These are phyloP conservation scores for Ranitomeya variabilis DNA, from an alignment of 2,113 vertebrate species.

Conservation along the genomic window DNA sequence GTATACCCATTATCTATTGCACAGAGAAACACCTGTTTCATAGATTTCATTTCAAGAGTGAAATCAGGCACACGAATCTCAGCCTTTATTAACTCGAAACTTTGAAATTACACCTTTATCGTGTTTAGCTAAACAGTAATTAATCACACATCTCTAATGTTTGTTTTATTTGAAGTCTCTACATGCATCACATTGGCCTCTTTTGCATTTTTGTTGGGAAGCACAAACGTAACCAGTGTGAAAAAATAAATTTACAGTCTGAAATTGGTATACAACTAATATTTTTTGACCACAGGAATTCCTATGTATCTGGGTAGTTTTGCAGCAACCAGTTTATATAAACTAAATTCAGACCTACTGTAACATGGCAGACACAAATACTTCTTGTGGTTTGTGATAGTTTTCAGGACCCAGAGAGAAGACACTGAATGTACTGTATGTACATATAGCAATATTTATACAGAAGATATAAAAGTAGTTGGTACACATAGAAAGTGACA, in stretches of 20 bases:
- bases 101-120: background rate
- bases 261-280: background rate
- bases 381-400: constrained; percentile 5
- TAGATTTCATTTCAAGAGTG: constrained; percentile 2
- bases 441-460: background rate
- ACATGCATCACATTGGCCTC: background rate
- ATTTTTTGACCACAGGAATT: constrained; percentile 48
- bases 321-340: background rate
- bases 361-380: constrained; percentile 12
- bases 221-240: background rate
- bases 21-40: background rate
- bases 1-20: constrained; percentile 8
- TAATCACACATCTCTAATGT: background rate
- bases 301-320: background rate
- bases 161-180: background rate
- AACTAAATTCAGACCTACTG: constrained; percentile 4
- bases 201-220: background rate
- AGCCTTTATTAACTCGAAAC: background rate
- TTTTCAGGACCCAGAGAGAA: constrained; percentile 17
- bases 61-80: background rate
- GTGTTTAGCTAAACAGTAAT: background rate
- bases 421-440: background rate
- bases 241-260: constrained; percentile 3
- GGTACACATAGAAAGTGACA: background rate
- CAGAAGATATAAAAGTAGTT: background rate